Evolutionary conservation across 2,797 vertebrate genomes (phyloP).

Genomic region (Chaetophractus vellerosus): DNA sequence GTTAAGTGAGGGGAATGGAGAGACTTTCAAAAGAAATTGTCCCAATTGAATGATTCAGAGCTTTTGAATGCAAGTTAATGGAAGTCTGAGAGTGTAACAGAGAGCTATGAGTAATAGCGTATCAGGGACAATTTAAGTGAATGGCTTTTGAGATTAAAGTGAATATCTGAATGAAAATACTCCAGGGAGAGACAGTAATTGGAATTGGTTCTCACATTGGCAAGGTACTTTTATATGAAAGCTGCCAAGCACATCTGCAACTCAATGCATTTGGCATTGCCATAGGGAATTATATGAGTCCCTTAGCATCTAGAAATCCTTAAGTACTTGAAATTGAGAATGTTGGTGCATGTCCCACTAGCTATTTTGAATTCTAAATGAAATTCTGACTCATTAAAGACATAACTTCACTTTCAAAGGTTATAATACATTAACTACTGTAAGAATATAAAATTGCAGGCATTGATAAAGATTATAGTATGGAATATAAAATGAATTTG

Average conservation of each 20-base stretch:
- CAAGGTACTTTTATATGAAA: neutral
- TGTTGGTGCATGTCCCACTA: neutral
- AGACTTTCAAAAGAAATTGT: conserved; percentile 33
- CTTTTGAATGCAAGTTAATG: conserved; percentile 50
- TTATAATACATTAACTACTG: neutral
- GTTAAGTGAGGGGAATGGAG: neutral
- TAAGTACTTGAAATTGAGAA: conserved; percentile 6
- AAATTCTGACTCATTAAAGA: conserved; percentile 52
- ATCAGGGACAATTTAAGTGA: conserved; percentile 57
- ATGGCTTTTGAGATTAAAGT: conserved; percentile 66
- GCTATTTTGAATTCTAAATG: conserved; percentile 60
- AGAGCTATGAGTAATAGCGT: conserved; percentile 7
- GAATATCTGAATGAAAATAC: conserved; percentile 60
- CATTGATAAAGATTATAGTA: neutral
- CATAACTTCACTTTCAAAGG: neutral
- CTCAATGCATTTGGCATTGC: neutral
- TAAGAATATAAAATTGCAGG: neutral
- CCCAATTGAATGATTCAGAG: conserved; percentile 45
- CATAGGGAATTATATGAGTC: neutral
- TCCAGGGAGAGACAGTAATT: conserved; percentile 29
- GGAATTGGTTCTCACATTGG: neutral
- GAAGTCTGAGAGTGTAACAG: neutral
- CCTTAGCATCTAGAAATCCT: neutral
- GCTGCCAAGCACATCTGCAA: neutral
- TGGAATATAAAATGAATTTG: conserved; percentile 4